These are phyloP conservation scores for Bilobella aurantiaca DNA, from an alignment of 1,140 invertebrate genomes.

Conservation along the genomic window DNA sequence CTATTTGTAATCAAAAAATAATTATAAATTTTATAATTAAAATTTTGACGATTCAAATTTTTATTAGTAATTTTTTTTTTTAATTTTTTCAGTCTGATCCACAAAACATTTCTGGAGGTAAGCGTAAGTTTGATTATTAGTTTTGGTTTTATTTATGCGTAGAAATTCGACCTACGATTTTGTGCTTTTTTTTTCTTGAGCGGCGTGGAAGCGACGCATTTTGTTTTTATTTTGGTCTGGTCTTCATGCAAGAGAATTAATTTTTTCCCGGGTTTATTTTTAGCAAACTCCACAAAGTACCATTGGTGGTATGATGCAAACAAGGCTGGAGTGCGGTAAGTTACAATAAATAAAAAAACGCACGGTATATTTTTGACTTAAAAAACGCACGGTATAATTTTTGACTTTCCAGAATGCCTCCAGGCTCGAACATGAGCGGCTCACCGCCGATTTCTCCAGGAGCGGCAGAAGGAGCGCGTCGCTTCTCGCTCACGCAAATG, in stretches of 20 bases:
- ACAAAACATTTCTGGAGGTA: not conserved
- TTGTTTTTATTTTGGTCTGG: not conserved
- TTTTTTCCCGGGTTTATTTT: not conserved
- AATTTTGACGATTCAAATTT: slow-evolving; percentile 2
- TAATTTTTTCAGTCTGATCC: not conserved
- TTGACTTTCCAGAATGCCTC: not conserved
- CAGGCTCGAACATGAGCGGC: not conserved
- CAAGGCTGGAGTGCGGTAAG: slow-evolving; percentile 3
- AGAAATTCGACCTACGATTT: not conserved
- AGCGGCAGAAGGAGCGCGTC: not conserved
- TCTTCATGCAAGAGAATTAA: not conserved
- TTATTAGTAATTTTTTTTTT: not conserved
- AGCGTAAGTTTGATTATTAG: not conserved
- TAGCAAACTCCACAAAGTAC: not conserved
- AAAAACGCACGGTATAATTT: not conserved
- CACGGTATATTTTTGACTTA: not conserved
- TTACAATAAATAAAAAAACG: not conserved
- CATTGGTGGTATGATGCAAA: slow-evolving; percentile 12
- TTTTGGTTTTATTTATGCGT: not conserved
- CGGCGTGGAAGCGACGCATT: not conserved
- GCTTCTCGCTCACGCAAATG: not conserved
- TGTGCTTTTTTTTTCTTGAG: not conserved
- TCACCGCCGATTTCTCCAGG: not conserved
- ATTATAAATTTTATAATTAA: too few relatives aligned
- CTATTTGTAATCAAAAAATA: too few relatives aligned